Evolutionary conservation across 2,113 vertebrate species (phyloP).

Genomic region (Helogale parvula): DNA sequence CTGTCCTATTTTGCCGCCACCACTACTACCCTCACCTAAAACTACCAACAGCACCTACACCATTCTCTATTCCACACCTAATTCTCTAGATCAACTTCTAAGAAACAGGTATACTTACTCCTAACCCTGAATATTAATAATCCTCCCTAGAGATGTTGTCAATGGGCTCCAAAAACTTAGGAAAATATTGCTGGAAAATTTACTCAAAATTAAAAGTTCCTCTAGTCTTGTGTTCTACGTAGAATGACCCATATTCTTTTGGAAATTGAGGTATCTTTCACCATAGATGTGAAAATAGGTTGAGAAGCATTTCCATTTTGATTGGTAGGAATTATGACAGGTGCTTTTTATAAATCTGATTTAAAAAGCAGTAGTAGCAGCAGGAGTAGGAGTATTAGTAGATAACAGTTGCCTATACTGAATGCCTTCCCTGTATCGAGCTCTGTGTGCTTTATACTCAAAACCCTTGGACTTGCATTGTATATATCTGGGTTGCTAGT

Average conservation of each 20-base stretch:
- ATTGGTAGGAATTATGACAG: background rate
- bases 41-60: background rate
- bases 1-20: background rate
- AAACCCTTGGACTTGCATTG: background rate
- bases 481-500: background rate
- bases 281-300: background rate
- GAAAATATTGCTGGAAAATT: background rate
- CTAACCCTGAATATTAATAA: background rate
- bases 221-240: background rate
- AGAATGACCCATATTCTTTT: background rate
- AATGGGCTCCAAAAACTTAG: background rate
- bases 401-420: background rate
- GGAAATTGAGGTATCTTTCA: background rate
- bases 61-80: background rate
- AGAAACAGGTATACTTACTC: background rate
- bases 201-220: background rate
- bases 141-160: background rate
- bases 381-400: background rate
- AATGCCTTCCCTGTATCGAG: background rate
- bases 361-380: background rate
- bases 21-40: background rate
- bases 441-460: background rate
- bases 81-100: background rate
- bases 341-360: constrained; percentile 34
- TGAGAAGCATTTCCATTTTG: background rate